Evolutionary conservation across 2,113 vertebrate genomes (phyloP).

Genomic region (Chelonoidis abingdonii): DNA sequence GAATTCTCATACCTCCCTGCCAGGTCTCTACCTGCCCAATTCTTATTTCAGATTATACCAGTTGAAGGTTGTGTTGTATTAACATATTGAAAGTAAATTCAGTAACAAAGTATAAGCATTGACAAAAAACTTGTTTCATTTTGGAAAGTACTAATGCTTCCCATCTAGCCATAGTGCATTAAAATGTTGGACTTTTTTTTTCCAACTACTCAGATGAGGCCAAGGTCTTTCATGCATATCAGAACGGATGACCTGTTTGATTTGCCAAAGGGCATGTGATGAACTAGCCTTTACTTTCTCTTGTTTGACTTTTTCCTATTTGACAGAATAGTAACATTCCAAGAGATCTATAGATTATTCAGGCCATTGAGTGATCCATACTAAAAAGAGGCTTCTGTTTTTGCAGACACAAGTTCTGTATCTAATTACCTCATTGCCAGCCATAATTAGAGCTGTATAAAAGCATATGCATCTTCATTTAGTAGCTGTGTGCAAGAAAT

Average conservation of each 20-base stretch:
- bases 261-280: accelerated
- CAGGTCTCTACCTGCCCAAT: accelerated
- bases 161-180: not conserved
- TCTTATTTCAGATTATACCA: not conserved
- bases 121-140: too few species aligned
- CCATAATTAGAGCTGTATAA: not conserved
- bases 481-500: accelerated
- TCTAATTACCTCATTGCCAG: not conserved
- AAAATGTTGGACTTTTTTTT: accelerated
- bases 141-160: not conserved
- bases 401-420: not conserved
- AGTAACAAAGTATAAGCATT: accelerated
- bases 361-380: not conserved
- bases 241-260: not conserved
- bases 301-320: not conserved
- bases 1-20: accelerated
- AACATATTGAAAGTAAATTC: not conserved
- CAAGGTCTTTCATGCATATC: accelerated
- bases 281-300: not conserved
- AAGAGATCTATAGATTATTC: not conserved
- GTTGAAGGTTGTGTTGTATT: not conserved
- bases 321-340: not conserved
- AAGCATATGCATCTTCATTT: not conserved
- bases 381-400: not conserved
- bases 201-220: accelerated